A percentile compares a stretch with the other conserved stretches of the same genome.
Conservation (phyloP, 2,888 invertebrate genomes). For the Brachyptera putata region DNA sequence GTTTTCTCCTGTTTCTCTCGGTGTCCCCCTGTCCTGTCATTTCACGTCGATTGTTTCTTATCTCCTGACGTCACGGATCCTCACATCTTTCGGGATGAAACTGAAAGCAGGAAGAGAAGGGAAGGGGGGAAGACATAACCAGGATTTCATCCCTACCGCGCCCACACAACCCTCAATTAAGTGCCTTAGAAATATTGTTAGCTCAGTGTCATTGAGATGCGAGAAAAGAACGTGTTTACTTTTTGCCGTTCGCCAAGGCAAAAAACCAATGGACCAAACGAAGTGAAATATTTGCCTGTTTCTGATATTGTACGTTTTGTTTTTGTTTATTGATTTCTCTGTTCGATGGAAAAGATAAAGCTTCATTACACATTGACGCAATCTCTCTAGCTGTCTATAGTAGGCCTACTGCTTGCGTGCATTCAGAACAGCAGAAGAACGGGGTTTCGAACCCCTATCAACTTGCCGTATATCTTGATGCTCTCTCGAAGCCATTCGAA, state of each 20-base stretch:
- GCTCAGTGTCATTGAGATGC: not conserved
- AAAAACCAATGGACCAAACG: not conserved
- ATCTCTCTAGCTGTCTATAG: too few relatives aligned
- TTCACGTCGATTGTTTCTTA: constrained; percentile 11
- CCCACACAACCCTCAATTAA: constrained; percentile 7
- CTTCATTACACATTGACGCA: too few relatives aligned
- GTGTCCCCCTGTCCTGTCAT: constrained; percentile 16
- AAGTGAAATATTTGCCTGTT: not conserved
- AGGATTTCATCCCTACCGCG: not conserved
- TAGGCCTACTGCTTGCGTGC: too few relatives aligned
- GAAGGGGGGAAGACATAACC: not conserved
- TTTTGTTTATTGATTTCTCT: too few relatives aligned
- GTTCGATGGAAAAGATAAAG: too few relatives aligned
- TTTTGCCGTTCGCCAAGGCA: too few relatives aligned
- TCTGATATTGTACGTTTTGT: too few relatives aligned
- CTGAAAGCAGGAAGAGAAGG: constrained; percentile 12
- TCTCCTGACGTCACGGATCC: constrained; percentile 10
- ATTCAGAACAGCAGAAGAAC: too few relatives aligned
- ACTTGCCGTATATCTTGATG: too few relatives aligned
- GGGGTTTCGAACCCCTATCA: too few relatives aligned
- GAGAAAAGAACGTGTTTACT: not conserved
- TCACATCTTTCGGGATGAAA: constrained; percentile 6
- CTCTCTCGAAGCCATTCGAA: too few relatives aligned
- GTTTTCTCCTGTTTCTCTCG: constrained; percentile 17
- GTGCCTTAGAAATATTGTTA: constrained; percentile 12